Conservation (phyloP, 2,888 invertebrate genomes). For the Bombylius major region DNA sequence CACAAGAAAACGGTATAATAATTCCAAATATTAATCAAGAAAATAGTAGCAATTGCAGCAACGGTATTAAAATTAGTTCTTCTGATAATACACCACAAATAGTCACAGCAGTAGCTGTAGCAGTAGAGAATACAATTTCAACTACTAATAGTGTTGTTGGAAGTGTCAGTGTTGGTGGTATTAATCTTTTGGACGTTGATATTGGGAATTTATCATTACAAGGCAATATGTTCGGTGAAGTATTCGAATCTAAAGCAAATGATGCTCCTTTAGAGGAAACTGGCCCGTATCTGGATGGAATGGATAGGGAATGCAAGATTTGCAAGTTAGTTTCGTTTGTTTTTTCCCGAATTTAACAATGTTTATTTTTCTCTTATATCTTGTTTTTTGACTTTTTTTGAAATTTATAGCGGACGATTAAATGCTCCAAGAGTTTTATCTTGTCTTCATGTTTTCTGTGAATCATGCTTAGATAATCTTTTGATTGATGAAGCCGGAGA, state of each 20-base stretch:
- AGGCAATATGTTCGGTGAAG: slow-evolving; percentile 23
- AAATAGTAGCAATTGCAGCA: background rate
- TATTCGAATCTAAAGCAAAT: slow-evolving; percentile 24
- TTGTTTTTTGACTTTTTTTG: background rate
- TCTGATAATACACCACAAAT: background rate
- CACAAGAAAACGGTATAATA: slow-evolving; percentile 18
- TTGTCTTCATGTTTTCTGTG: slow-evolving; percentile 93
- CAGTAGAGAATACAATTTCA: slow-evolving; percentile 11
- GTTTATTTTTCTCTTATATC: background rate
- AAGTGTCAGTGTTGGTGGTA: slow-evolving; percentile 14
- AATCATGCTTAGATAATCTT: slow-evolving; percentile 75
- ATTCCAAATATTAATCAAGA: slow-evolving; percentile 8
- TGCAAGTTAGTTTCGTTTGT: slow-evolving; percentile 44
- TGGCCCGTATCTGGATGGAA: slow-evolving; percentile 30
- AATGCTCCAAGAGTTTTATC: slow-evolving; percentile 76
- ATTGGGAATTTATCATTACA: slow-evolving; percentile 4
- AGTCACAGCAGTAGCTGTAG: slow-evolving; percentile 15
- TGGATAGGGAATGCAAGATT: slow-evolving; percentile 50
- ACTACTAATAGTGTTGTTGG: too few relatives aligned
- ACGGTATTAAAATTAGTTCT: background rate
- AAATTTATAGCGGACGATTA: slow-evolving; percentile 51
- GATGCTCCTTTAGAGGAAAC: slow-evolving; percentile 33
- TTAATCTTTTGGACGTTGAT: background rate
- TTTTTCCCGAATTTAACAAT: too few relatives aligned
- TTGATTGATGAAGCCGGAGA: slow-evolving; percentile 60